These are phyloP conservation scores for Pithys albifrons DNA, from an alignment of 2,113 vertebrate genomes.

Conservation along the genomic window DNA sequence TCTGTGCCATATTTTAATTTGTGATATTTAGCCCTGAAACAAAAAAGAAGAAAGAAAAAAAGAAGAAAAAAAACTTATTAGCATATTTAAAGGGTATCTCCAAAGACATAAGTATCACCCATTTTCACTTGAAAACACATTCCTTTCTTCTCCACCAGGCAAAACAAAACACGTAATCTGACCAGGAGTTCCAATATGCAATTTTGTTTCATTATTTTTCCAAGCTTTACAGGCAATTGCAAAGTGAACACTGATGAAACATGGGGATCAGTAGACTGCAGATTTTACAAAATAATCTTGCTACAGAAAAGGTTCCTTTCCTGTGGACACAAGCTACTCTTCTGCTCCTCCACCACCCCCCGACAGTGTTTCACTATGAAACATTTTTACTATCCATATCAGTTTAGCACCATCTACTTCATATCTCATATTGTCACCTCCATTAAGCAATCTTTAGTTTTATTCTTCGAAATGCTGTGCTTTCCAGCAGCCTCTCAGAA, in stretches of 20 bases:
- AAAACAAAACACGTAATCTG: background rate
- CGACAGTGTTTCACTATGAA: background rate
- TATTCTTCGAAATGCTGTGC: background rate
- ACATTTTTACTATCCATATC: background rate
- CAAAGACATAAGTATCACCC: background rate
- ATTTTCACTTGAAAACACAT: background rate
- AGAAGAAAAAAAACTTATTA: constrained; percentile 49
- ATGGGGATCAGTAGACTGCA: background rate
- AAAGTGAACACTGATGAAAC: background rate
- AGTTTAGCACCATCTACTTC: background rate
- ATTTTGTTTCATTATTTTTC: background rate
- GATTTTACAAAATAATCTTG: background rate
- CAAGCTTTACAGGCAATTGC: background rate
- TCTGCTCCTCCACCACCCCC: background rate
- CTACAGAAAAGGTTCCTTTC: background rate
- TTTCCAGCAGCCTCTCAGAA: background rate
- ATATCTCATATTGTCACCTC: background rate
- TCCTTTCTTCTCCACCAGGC: background rate
- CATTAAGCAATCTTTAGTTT: background rate
- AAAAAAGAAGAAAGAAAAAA: background rate
- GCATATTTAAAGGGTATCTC: constrained; percentile 9
- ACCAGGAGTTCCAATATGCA: background rate
- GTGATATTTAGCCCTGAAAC: constrained; percentile 94
- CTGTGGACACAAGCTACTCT: background rate
- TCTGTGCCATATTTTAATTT: constrained; percentile 99